A percentile compares a stretch with the other conserved stretches of the same genome.
These are phyloP conservation scores for Enteromius radiatus DNA, from an alignment of 2,797 vertebrate genomes.

Conservation along the genomic window DNA sequence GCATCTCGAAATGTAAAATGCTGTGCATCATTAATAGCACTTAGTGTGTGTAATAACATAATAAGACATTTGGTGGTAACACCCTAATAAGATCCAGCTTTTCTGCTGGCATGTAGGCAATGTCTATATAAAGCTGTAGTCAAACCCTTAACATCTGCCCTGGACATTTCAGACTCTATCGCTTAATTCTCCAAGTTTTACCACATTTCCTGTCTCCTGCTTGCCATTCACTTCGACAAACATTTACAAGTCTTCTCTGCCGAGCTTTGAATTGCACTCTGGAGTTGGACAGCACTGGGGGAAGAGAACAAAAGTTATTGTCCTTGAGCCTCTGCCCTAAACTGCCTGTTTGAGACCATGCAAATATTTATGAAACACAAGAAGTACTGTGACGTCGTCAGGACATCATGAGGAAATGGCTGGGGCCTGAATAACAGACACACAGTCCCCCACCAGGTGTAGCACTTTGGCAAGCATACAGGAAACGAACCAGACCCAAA, in stretches of 20 bases:
- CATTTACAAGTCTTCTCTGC: conserved; percentile 19
- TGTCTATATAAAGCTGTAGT: conserved; percentile 14
- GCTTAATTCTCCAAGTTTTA: not conserved
- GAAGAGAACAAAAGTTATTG: conserved; percentile 18
- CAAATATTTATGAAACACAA: conserved; percentile 43
- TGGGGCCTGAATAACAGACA: conserved; percentile 3
- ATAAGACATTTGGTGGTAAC: conserved; percentile 33
- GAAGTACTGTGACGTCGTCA: not conserved
- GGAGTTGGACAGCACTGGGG: not conserved
- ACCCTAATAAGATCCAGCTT: conserved; percentile 42
- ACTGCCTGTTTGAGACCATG: conserved; percentile 11
- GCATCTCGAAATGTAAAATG: conserved; percentile 29
- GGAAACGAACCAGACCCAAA: not conserved
- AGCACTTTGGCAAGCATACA: not conserved
- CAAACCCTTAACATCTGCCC: conserved; percentile 32
- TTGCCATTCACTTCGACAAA: conserved; percentile 18
- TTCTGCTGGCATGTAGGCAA: conserved; percentile 8
- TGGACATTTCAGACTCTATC: conserved; percentile 5
- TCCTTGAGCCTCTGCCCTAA: not conserved
- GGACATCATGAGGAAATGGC: conserved; percentile 24
- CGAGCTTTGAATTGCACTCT: not conserved
- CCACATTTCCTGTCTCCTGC: conserved; percentile 31
- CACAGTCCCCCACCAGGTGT: not conserved
- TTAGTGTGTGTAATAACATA: conserved; percentile 40
- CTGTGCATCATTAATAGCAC: conserved; percentile 25